These are phyloP conservation scores for Orchestes rusci DNA, from an alignment of 2,888 invertebrate genomes.

Conservation along the genomic window DNA sequence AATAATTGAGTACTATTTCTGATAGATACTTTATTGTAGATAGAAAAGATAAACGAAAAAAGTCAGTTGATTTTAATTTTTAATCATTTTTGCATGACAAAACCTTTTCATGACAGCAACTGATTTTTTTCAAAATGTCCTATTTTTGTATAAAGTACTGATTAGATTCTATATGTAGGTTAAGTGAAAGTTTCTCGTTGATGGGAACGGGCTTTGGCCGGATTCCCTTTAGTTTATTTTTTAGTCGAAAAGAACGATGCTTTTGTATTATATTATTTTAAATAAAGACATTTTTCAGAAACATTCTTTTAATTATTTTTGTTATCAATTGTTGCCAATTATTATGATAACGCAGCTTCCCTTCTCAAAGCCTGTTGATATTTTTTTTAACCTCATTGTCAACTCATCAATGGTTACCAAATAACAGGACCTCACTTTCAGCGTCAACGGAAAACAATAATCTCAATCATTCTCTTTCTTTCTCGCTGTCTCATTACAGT, in stretches of 20 bases:
- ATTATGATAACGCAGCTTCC: no score
- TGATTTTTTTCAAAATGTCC: constrained; percentile 19
- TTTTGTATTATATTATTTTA: constrained; percentile 39
- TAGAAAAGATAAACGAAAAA: constrained; percentile 10
- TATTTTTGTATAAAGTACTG: constrained; percentile 44
- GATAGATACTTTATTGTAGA: constrained; percentile 19
- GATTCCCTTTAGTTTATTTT: constrained; percentile 26
- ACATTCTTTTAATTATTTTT: no score
- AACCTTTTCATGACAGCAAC: constrained; percentile 3
- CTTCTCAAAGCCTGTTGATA: no score
- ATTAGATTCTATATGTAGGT: constrained; percentile 32
- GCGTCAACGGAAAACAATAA: no score
- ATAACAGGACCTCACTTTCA: no score
- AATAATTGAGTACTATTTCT: constrained; percentile 14
- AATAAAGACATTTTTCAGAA: constrained; percentile 26
- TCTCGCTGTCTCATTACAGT: no score
- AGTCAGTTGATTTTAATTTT: constrained; percentile 12
- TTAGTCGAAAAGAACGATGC: constrained; percentile 28
- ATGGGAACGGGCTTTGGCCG: constrained; percentile 8
- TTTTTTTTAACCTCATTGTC: no score
- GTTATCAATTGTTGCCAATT: no score
- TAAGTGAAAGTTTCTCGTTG: constrained; percentile 16
- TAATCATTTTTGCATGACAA: not conserved
- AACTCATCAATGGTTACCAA: no score
- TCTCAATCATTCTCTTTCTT: no score